phyloP scores from a whole-genome alignment of 2,113 vertebrate species.

The Narcine bancroftii region DNA sequence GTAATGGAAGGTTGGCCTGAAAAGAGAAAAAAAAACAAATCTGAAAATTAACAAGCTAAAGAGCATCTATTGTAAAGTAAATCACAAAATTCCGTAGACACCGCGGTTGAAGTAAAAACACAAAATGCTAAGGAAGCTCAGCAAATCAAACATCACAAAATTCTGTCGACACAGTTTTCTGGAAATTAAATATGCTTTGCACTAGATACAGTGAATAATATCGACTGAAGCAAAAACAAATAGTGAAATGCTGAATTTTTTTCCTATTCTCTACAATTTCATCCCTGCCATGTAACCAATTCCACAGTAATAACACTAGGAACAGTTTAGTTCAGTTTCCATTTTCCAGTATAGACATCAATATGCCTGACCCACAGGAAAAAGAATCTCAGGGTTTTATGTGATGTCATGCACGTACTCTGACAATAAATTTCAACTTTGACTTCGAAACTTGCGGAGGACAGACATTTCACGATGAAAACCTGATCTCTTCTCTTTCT shows the following conservation, averaged over 20 bases:
- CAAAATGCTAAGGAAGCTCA: no score
- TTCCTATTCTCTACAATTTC: background rate
- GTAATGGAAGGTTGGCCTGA: slow-evolving; percentile 79
- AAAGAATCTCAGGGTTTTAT: no score
- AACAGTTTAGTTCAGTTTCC: no score
- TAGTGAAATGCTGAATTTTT: background rate
- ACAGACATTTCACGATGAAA: background rate
- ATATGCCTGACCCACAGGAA: no score
- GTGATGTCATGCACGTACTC: no score
- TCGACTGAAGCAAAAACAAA: background rate
- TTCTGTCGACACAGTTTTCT: no score
- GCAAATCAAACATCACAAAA: no score
- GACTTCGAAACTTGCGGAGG: background rate
- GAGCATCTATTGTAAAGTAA: background rate
- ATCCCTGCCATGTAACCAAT: background rate
- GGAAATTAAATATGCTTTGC: background rate
- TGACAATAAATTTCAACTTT: no score
- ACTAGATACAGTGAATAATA: background rate
- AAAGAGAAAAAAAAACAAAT: slow-evolving; percentile 26
- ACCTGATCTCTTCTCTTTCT: background rate
- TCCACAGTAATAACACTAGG: background rate
- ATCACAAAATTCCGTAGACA: no score
- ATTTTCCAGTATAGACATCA: no score
- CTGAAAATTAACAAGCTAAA: background rate
- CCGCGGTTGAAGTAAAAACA: no score